Base-by-base conservation (phyloP, 2,888 invertebrate genomes). In the Platerodrilus igneus region DNA sequence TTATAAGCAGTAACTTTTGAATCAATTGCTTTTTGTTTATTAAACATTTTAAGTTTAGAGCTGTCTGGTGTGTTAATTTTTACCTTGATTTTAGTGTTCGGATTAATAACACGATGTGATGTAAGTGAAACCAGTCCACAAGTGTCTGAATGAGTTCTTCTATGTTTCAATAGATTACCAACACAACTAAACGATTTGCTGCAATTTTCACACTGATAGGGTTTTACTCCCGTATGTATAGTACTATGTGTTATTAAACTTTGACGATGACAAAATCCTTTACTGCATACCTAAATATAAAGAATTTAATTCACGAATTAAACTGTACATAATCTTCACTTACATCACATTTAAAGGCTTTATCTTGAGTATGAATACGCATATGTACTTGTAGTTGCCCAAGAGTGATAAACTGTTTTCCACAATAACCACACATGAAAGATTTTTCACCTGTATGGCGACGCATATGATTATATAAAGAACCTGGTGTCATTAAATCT, bases 131-230 rank as follows among this genome's bases (percentile, higher is more conserved):
- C 39, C 26, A 61, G 52, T 2, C 73, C 73, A 51, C 74, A 74
- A 4, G 67, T 67, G 11, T 68, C 67, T 1, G 69, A 64, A 32
- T 71, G 67, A 9, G 68, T 67, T 30, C 66, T 64, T 9, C 72
- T 60, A 52, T 74, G 74, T 50, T 73, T 73, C 15, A 68, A 59
- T 21, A 73, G 56, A 58, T 72, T 73, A 11, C 73, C 70, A 20
- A 68, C 60, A 45, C 73, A 73, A 19, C 72, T 70, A 46, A 73
- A 74, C 2, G 69, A 61, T 16, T 64, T 61, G 2, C 62, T 59
- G 43, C 74, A 74, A 22, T 66, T 66, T 46, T 68, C 68, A 43
- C 74, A 74, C 22, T 66, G 59, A 47, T 68, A 74, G n/a, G 74
- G 71, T 44, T 72, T 73, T 2, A 70, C 60, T 13, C 68, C 70